Evolutionary conservation across 2,888 invertebrate genomes (phyloP).

Genomic region (Gonocerus acuteangulatus): DNA sequence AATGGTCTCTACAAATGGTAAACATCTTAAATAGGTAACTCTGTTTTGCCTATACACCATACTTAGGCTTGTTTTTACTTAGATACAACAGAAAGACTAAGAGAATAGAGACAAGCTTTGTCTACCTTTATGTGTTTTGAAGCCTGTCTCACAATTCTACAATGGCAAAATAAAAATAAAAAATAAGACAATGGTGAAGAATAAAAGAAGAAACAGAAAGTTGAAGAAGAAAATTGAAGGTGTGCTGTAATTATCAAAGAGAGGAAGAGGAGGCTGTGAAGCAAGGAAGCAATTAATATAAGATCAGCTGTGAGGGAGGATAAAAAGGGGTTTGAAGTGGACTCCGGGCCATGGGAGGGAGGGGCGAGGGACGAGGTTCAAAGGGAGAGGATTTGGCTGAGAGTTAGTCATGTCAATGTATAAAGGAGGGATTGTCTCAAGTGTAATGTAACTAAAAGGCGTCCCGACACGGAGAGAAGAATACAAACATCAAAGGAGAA

Average conservation of each 20-base stretch:
- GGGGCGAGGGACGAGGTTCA: slow-evolving; percentile 11
- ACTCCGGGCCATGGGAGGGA: neutral
- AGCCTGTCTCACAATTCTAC: too few species aligned
- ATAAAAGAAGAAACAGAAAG: slow-evolving; percentile 9
- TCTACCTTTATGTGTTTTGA: too few species aligned
- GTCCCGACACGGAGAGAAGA: neutral
- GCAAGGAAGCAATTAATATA: slow-evolving; percentile 20
- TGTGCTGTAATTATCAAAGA: slow-evolving; percentile 19
- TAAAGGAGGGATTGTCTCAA: slow-evolving; percentile 11
- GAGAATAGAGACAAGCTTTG: too few species aligned
- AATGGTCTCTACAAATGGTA: too few species aligned
- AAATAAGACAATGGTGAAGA: slow-evolving; percentile 1
- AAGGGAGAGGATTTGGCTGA: slow-evolving; percentile 14
- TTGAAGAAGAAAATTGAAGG: slow-evolving; percentile 18
- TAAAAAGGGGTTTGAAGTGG: slow-evolving; percentile 17
- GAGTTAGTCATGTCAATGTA: slow-evolving; percentile 18
- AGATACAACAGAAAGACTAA: too few species aligned
- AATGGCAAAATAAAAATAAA: too few species aligned
- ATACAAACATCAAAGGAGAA: slow-evolving; percentile 7
- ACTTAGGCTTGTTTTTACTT: too few species aligned
- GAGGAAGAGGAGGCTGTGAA: neutral
- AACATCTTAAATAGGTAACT: too few species aligned
- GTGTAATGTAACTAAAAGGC: slow-evolving; percentile 22
- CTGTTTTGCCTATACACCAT: too few species aligned
- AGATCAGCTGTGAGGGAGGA: slow-evolving; percentile 19